Conservation (phyloP, 2,113 vertebrate species). For the Mesoclemmys tuberculata region DNA sequence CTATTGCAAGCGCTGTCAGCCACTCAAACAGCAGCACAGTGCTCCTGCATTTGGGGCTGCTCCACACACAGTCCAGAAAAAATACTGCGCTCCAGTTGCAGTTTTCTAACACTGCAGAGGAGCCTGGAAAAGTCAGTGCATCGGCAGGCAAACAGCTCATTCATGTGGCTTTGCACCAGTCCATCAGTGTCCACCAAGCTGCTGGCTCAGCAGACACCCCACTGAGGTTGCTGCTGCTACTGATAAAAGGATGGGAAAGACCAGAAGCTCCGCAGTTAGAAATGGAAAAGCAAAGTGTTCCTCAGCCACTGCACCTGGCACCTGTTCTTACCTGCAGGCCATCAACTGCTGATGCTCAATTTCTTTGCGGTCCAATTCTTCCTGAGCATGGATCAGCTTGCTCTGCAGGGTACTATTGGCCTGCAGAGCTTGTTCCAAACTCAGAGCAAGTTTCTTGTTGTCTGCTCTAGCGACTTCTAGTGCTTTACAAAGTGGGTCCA, state of each 20-base stretch:
- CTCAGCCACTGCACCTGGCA: neutral
- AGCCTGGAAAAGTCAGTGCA: neutral
- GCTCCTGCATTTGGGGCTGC: neutral
- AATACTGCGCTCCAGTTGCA: neutral
- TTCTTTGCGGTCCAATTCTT: conserved; percentile 68
- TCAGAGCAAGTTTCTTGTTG: conserved; percentile 72
- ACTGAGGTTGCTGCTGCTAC: neutral
- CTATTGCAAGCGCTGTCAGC: neutral
- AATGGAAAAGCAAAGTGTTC: neutral
- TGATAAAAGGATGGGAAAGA: neutral
- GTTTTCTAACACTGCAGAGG: neutral
- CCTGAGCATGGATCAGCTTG: conserved; percentile 60
- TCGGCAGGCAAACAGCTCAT: neutral
- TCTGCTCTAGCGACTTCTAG: conserved; percentile 71
- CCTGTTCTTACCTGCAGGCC: conserved; percentile 63
- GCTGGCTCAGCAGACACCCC: neutral
- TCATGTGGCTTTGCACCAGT: neutral
- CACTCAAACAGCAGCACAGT: neutral
- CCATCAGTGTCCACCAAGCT: neutral
- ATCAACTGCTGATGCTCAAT: conserved; percentile 62
- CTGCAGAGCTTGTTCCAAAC: conserved; percentile 72
- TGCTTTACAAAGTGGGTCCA: conserved; percentile 70
- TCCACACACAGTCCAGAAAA: neutral
- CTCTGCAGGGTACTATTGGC: conserved; percentile 65
- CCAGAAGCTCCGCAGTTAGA: neutral